Base-by-base conservation (phyloP, 2,113 vertebrate genomes). In the Oostethus manadensis region DNA sequence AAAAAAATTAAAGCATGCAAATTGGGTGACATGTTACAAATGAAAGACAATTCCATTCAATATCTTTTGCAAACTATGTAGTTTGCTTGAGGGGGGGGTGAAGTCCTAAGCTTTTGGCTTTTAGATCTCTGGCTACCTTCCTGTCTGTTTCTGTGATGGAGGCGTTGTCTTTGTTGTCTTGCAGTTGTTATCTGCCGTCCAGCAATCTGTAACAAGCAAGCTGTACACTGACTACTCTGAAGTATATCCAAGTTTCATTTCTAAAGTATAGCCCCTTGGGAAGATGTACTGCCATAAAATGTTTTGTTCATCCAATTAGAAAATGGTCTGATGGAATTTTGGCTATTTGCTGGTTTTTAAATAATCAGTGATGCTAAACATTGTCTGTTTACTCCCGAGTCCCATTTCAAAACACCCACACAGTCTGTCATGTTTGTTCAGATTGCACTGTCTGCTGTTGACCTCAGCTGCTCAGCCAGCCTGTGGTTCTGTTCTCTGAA, bases 61-160 rank as follows among this genome's bases (percentile, higher is more conserved):
- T n/a, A n/a, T n/a, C n/a, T n/a, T n/a, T n/a, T n/a, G n/a, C n/a
- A n/a, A n/a, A n/a, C n/a, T n/a, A n/a, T n/a, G n/a, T n/a, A n/a
- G n/a, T n/a, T n/a, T n/a, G n/a, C n/a, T n/a, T n/a, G n/a, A n/a
- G n/a, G n/a, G n/a, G n/a, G n/a, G n/a, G n/a, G n/a, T n/a, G n/a
- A n/a, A n/a, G n/a, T n/a, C 46, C 55, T 20, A 63, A 82, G 81
- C 81, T 86, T 83, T 85, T 85, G 71, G 78, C 70, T 85, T 81
- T 84, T 55, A 70, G 67, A 74, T 83, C 73, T 78, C 82, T 62
- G 47, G 80, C 66, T 83, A 75, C 62, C 55, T 77, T 58, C 64
- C 67, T 70, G 60, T 62, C 71, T 83, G 72, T 67, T 61, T 66
- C 51, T 68, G 58, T 73, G 71, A 76, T 80, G 60, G 70, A 68